Conservation (phyloP, 2,113 vertebrate species). For the Aldabrachelys gigantea region DNA sequence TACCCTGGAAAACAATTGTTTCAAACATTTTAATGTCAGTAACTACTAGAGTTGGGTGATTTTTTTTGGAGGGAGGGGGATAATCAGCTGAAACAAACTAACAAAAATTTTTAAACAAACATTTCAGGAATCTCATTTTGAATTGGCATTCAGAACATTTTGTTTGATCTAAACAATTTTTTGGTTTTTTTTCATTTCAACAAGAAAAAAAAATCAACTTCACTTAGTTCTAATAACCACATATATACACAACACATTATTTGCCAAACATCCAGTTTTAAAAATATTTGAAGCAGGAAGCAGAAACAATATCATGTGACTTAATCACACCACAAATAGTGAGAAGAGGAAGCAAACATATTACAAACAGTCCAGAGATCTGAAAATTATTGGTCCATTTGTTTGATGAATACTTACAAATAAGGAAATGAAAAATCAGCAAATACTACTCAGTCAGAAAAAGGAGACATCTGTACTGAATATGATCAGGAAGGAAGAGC, state of each 20-base stretch:
- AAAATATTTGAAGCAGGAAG: not conserved
- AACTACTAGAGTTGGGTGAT: not conserved
- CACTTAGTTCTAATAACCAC: not conserved
- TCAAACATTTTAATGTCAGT: not conserved
- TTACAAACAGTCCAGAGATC: constrained; percentile 1
- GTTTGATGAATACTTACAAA: not conserved
- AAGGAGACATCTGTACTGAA: not conserved
- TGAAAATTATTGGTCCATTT: constrained; percentile 21
- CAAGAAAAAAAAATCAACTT: not conserved
- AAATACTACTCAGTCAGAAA: not conserved
- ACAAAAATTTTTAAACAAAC: too few relatives aligned
- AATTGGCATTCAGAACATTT: not conserved
- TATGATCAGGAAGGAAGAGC: not conserved
- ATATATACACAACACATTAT: not conserved
- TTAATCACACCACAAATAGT: not conserved
- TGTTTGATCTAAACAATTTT: not conserved
- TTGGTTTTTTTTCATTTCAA: not conserved
- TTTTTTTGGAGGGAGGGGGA: not conserved
- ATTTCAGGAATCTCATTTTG: not conserved
- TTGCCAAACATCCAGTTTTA: not conserved
- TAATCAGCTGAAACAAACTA: not conserved
- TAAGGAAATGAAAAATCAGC: not conserved
- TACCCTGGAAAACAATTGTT: not conserved
- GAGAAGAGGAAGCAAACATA: constrained; percentile 4
- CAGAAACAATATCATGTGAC: not conserved